Percentiles rank a stretch among this genome's conserved stretches.
phyloP scores from a whole-genome alignment of 1,140 invertebrate genomes.

The Lepidurus apus region DNA sequence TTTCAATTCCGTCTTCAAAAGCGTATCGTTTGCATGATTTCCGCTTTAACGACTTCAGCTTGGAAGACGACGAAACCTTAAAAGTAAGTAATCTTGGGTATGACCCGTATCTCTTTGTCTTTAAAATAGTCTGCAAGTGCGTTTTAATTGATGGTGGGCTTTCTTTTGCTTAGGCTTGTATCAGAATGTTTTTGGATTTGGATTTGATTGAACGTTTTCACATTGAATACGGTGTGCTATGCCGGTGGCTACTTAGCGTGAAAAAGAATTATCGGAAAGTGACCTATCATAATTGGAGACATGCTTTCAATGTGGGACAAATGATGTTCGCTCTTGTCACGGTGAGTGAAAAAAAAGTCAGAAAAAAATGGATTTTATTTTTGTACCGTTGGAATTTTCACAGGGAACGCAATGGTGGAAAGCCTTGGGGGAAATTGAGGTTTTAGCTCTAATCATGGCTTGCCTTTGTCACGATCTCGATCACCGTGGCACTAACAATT shows the following conservation, averaged over 20 bases:
- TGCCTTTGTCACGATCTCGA: constrained; percentile 96
- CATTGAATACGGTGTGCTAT: constrained; percentile 81
- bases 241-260: constrained; percentile 85
- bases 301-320: constrained; percentile 92
- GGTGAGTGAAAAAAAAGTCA: constrained; percentile 50
- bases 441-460: constrained; percentile 86
- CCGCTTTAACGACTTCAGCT: constrained; percentile 76
- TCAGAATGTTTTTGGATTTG: constrained; percentile 85
- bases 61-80: constrained; percentile 78
- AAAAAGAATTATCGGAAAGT: constrained; percentile 96
- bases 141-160: constrained; percentile 19
- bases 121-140: background rate
- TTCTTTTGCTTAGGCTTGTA: constrained; percentile 59
- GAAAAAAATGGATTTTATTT: background rate
- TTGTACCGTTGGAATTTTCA: background rate
- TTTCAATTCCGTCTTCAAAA: constrained; percentile 73
- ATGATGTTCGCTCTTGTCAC: constrained; percentile 93
- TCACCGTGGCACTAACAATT: constrained; percentile 93
- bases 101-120: background rate
- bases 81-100: constrained; percentile 49
- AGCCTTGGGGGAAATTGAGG: constrained; percentile 85
- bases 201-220: constrained; percentile 84
- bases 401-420: constrained; percentile 88
- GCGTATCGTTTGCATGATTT: constrained; percentile 77
- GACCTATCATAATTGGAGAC: constrained; percentile 94